Conservation (phyloP, 2,888 invertebrate genomes). For the Lochmaea capreae region DNA sequence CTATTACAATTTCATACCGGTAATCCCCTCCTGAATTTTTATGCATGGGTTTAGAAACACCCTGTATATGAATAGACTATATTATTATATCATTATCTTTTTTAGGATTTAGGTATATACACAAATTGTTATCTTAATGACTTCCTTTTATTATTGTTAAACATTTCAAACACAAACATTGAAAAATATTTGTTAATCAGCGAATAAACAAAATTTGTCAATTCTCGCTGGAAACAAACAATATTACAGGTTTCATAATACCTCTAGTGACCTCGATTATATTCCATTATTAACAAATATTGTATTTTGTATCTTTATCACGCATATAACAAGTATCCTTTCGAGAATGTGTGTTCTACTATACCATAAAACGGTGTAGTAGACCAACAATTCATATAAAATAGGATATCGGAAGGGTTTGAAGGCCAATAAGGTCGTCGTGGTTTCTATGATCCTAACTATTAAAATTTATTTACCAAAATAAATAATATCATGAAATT, state of each 20-base stretch:
- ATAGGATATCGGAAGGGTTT: too few relatives aligned
- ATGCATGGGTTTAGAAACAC: background rate
- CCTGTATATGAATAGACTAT: background rate
- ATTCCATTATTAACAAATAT: background rate
- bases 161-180: slow-evolving; percentile 6
- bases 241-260: slow-evolving; percentile 16
- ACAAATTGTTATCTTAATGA: slow-evolving; percentile 7
- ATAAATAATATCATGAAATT: too few relatives aligned
- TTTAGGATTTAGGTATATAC: background rate
- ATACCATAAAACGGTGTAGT: background rate
- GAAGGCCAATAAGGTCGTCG: too few relatives aligned
- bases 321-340: background rate
- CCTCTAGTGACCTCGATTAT: slow-evolving; percentile 14
- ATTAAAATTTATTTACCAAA: too few relatives aligned
- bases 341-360: background rate
- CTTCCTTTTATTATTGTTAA: slow-evolving; percentile 15
- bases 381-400: too few relatives aligned
- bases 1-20: too few relatives aligned
- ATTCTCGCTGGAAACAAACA: slow-evolving; percentile 13
- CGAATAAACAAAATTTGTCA: slow-evolving; percentile 6
- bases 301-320: slow-evolving; percentile 5
- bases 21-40: background rate
- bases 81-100: background rate
- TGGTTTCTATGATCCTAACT: too few relatives aligned
- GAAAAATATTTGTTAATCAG: slow-evolving; percentile 17